Evolutionary conservation across 2,888 invertebrate species (phyloP).

Genomic region (Deilephila elpenor): DNA sequence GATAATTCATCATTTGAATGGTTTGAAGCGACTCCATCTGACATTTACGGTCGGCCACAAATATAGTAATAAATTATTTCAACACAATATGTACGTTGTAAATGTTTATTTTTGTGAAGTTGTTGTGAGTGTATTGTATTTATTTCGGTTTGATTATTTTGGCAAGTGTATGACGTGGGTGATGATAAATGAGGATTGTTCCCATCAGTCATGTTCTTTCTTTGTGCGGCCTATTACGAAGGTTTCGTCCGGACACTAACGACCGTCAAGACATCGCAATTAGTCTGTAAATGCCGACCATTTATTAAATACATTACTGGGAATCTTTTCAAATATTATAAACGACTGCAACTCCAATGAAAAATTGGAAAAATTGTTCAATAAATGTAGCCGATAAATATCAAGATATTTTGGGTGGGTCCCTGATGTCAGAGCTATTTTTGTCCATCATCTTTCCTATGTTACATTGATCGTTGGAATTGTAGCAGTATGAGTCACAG

Average conservation of each 20-base stretch:
- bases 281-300: neutral
- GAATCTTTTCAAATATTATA: neutral
- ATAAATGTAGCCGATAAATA: neutral
- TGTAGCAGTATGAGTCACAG: slow-evolving; percentile 71
- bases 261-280: slow-evolving; percentile 43
- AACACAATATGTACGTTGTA: neutral
- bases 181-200: slow-evolving; percentile 55
- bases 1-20: slow-evolving; percentile 4
- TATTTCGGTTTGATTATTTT: slow-evolving; percentile 57
- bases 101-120: slow-evolving; percentile 32
- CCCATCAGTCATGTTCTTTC: slow-evolving; percentile 27
- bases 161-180: slow-evolving; percentile 49
- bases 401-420: slow-evolving; percentile 13
- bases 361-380: neutral
- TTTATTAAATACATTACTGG: no score
- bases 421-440: slow-evolving; percentile 57
- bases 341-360: neutral
- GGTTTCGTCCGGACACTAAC: slow-evolving; percentile 50
- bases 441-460: slow-evolving; percentile 60
- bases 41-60: slow-evolving; percentile 1
- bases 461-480: slow-evolving; percentile 74
- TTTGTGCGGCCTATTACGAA: slow-evolving; percentile 24
- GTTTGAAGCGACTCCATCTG: neutral
- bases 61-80: slow-evolving; percentile 12
- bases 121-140: slow-evolving; percentile 45